Evolutionary conservation across 2,797 vertebrate species (phyloP).

Genomic region (Petrocephalus sullivani): DNA sequence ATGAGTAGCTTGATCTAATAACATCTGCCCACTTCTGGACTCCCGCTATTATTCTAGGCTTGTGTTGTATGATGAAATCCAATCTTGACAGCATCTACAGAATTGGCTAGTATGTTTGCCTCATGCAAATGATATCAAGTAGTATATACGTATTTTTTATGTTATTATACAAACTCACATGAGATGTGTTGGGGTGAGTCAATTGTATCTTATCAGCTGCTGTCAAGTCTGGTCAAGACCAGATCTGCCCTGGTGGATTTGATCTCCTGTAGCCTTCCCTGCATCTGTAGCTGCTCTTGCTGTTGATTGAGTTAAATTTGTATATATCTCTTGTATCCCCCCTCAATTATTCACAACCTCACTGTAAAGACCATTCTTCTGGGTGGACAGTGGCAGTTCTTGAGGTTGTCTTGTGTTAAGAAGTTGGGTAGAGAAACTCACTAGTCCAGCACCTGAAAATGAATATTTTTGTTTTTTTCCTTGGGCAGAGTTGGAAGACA

Average conservation of each 20-base stretch:
- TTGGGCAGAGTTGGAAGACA: background rate
- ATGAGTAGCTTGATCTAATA: background rate
- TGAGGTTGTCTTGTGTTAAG: background rate
- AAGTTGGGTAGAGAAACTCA: background rate
- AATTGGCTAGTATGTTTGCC: background rate
- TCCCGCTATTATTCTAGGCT: background rate
- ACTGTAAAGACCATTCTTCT: background rate
- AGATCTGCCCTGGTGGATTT: background rate
- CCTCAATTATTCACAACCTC: background rate
- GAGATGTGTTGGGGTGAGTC: background rate
- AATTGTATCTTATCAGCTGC: conserved; percentile 14
- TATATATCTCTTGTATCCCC: background rate
- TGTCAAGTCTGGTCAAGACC: background rate
- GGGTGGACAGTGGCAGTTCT: background rate
- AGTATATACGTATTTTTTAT: background rate
- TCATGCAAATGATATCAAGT: background rate
- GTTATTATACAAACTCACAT: background rate
- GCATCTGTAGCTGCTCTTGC: background rate
- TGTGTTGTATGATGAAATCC: background rate
- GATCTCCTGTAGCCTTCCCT: background rate
- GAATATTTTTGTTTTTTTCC: background rate
- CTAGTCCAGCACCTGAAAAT: background rate
- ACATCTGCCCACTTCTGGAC: background rate
- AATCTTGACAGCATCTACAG: conserved; percentile 47
- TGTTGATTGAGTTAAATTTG: conserved; percentile 1